Percentiles rank a stretch among this genome's conserved stretches.
These are phyloP conservation scores for Conopomorpha cramerella DNA, from an alignment of 1,140 invertebrate species.

Conservation along the genomic window DNA sequence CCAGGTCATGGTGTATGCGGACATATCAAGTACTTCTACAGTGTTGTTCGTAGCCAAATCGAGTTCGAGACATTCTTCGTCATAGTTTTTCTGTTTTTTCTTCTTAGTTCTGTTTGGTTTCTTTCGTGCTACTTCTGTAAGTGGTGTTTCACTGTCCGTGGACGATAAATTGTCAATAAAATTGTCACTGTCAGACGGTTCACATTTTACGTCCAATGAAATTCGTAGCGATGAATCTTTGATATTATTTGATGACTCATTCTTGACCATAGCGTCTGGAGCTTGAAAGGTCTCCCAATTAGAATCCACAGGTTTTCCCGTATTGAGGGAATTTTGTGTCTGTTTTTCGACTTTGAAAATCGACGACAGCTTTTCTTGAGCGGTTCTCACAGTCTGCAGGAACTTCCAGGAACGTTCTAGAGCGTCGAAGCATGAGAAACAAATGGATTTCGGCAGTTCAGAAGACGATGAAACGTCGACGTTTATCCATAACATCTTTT, in stretches of 20 bases:
- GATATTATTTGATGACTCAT: constrained; percentile 31
- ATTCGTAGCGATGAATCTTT: constrained; percentile 6
- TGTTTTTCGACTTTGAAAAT: constrained; percentile 20
- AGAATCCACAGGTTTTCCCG: constrained; percentile 27
- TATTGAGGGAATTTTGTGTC: constrained; percentile 1
- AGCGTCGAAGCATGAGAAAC: constrained; percentile 42
- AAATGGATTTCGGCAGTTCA: constrained; percentile 34
- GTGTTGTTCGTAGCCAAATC: constrained; percentile 3
- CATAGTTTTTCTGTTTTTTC: constrained; percentile 10
- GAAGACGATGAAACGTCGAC: constrained; percentile 24
- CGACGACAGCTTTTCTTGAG: constrained; percentile 27
- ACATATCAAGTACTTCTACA: background rate
- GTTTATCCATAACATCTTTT: constrained; percentile 46
- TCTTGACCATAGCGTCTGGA: too few species aligned
- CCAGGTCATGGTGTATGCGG: constrained; percentile 18
- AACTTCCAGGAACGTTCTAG: constrained; percentile 44
- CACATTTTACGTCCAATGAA: constrained; percentile 20
- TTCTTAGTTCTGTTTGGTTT: constrained; percentile 24
- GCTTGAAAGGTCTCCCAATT: constrained; percentile 33
- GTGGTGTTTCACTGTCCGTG: constrained; percentile 29
- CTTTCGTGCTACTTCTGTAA: constrained; percentile 18
- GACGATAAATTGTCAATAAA: constrained; percentile 8
- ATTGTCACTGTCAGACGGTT: constrained; percentile 18
- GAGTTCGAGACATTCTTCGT: constrained; percentile 7
- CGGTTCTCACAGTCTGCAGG: constrained; percentile 28